A percentile compares a stretch with the other conserved stretches of the same genome.
Conservation (phyloP, 30 jellyfish, hydroid and myxozoan species). For the Turritopsis rubra region DNA sequence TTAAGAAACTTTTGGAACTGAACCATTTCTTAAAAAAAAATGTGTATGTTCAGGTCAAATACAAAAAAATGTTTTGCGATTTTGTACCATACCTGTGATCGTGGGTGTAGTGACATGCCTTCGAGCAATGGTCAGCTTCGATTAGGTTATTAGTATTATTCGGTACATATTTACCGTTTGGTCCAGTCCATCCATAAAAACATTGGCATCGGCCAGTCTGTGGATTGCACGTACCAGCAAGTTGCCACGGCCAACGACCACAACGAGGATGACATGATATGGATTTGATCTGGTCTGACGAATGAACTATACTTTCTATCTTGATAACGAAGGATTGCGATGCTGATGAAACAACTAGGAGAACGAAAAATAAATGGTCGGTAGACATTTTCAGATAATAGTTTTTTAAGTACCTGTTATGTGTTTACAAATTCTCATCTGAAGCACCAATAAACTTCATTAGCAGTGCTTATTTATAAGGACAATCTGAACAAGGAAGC, state of each 20-base stretch:
- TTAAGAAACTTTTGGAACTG: no score
- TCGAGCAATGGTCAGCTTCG: constrained; percentile 15
- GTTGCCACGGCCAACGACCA: constrained; percentile 16
- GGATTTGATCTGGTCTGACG: not conserved
- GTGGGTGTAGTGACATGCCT: constrained; percentile 29
- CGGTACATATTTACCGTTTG: not conserved
- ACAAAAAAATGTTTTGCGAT: not conserved
- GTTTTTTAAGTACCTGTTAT: not conserved
- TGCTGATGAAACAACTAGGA: not conserved
- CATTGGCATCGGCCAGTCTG: constrained; percentile 13
- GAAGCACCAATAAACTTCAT: no score
- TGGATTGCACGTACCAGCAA: constrained; percentile 7
- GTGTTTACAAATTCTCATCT: no score
- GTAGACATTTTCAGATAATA: not conserved
- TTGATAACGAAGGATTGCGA: not conserved
- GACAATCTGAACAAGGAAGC: not conserved
- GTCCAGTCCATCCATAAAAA: constrained; percentile 26
- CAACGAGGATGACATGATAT: constrained; percentile 27
- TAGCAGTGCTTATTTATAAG: not conserved
- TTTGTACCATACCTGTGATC: constrained; percentile 6
- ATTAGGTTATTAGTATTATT: not conserved
- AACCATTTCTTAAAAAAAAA: no score
- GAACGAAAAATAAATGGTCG: not conserved
- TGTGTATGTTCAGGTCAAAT: no score
- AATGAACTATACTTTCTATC: not conserved